Conservation (phyloP, 2,888 invertebrate genomes). For the Drosophila rubida region DNA sequence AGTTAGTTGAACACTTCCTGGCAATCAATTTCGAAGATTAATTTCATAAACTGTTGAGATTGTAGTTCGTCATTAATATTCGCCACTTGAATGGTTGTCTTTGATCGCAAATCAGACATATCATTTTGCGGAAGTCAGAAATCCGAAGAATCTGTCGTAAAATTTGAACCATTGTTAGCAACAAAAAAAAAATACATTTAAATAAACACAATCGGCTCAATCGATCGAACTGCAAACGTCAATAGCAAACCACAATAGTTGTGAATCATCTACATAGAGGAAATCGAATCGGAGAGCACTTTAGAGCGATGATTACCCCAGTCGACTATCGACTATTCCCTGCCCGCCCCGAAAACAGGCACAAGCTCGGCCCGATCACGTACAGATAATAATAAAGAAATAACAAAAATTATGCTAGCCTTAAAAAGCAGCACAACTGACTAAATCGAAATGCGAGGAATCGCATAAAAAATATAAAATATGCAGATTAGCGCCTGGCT, state of each 20-base stretch:
- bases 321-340: background rate
- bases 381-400: conserved; percentile 47
- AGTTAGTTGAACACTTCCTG: conserved; percentile 1
- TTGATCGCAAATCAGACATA: conserved; percentile 4
- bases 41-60: background rate
- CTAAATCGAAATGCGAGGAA: conserved; percentile 9
- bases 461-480: conserved; percentile 9
- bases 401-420: conserved; percentile 68
- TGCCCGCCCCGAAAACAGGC: too few species aligned
- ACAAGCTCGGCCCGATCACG: conserved; percentile 50
- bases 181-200: conserved; percentile 6
- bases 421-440: conserved; percentile 34
- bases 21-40: background rate
- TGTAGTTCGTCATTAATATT: background rate
- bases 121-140: conserved; percentile 51
- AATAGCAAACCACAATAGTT: conserved; percentile 14
- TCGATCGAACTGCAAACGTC: conserved; percentile 20
- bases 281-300: conserved; percentile 45
- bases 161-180: conserved; percentile 33
- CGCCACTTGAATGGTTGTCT: background rate
- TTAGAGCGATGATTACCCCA: conserved; percentile 43
- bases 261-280: conserved; percentile 57
- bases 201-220: conserved; percentile 16
- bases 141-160: conserved; percentile 38
- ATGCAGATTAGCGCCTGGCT: conserved; percentile 17